Percentiles rank a stretch among this genome's conserved stretches.
Conservation (phyloP, 2,888 invertebrate species). For the Himalopsyche tibetana region DNA sequence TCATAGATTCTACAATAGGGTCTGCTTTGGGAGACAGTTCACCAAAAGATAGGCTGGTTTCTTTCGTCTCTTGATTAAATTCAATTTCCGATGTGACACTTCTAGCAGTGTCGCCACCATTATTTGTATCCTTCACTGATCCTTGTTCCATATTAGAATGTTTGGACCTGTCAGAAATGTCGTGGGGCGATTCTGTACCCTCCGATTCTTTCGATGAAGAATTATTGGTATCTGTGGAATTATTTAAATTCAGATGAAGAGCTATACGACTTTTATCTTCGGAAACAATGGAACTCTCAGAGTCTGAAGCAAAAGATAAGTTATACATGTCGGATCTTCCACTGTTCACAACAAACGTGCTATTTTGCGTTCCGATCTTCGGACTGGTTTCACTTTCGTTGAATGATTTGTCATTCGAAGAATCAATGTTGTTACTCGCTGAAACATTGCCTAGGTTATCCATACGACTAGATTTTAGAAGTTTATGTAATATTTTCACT, state of each 20-base stretch:
- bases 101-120: constrained; percentile 49
- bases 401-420: constrained; percentile 50
- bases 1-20: constrained; percentile 22
- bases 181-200: constrained; percentile 13
- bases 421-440: constrained; percentile 18
- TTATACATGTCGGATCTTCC: constrained; percentile 64
- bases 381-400: constrained; percentile 58
- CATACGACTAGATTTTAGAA: constrained; percentile 43
- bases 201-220: constrained; percentile 54
- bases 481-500: constrained; percentile 54
- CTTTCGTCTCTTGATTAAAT: constrained; percentile 43
- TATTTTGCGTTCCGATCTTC: constrained; percentile 51
- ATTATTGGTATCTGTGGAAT: constrained; percentile 55
- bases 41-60: constrained; percentile 27
- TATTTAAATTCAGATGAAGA: constrained; percentile 55
- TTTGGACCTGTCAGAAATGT: constrained; percentile 29
- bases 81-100: constrained; percentile 47
- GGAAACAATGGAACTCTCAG: constrained; percentile 50
- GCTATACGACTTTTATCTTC: constrained; percentile 54
- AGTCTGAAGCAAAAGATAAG: constrained; percentile 62
- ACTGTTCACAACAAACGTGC: constrained; percentile 60
- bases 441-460: background rate
- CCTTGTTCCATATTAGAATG: background rate
- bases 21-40: constrained; percentile 39
- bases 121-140: background rate